Percentiles rank a stretch among this genome's conserved stretches.
phyloP scores from a whole-genome alignment of 2,888 invertebrate genomes.

The Bombylius major region DNA sequence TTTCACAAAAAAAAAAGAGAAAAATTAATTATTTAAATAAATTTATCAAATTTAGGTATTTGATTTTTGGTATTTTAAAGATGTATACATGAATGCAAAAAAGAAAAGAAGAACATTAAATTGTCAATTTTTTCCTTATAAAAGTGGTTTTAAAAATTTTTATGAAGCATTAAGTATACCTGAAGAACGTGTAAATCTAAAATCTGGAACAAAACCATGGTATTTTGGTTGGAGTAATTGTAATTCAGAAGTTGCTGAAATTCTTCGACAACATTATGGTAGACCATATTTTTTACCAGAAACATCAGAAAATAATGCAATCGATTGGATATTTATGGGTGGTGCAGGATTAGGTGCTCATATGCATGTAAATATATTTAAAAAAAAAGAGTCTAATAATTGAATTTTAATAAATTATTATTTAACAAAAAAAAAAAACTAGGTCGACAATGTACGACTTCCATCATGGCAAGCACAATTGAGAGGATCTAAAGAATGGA shows the following conservation, averaged over 20 bases:
- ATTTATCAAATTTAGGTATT: constrained; percentile 42
- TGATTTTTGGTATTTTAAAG: constrained; percentile 69
- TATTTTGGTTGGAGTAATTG: constrained; percentile 88
- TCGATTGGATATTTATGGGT: constrained; percentile 97
- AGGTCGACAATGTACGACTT: constrained; percentile 88
- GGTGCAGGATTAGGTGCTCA: constrained; percentile 88
- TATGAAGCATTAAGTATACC: constrained; percentile 76
- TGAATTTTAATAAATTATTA: background rate
- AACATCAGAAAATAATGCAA: constrained; percentile 74
- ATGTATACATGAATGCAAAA: constrained; percentile 51
- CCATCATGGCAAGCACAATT: constrained; percentile 98
- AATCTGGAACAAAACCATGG: constrained; percentile 38
- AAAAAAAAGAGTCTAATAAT: background rate
- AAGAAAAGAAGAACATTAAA: constrained; percentile 44
- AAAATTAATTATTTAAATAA: too few relatives aligned
- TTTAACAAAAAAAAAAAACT: background rate
- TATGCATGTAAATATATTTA: constrained; percentile 63
- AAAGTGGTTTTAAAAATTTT: constrained; percentile 68
- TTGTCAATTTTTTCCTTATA: constrained; percentile 91
- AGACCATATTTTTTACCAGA: constrained; percentile 82
- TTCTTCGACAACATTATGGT: constrained; percentile 62
- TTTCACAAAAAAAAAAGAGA: too few relatives aligned
- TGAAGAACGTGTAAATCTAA: constrained; percentile 45
- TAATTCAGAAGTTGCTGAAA: constrained; percentile 65
- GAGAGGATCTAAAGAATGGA: constrained; percentile 78